These are phyloP conservation scores for Drosophila prolongata DNA, from an alignment of 2,888 invertebrate genomes.

Conservation along the genomic window DNA sequence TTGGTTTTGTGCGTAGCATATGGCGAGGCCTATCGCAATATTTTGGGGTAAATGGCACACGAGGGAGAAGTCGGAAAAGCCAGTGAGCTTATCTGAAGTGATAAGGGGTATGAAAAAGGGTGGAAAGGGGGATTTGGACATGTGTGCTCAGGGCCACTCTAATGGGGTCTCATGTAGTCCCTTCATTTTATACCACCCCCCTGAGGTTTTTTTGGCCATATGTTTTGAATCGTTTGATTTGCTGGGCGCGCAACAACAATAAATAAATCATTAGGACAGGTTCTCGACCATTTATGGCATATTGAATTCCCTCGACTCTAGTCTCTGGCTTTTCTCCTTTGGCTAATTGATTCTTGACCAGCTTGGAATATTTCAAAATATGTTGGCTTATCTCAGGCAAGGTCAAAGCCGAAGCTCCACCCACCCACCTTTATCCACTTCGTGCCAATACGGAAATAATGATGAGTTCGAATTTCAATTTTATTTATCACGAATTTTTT, in stretches of 20 bases:
- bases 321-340: neutral
- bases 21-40: conserved; percentile 31
- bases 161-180: conserved; percentile 35
- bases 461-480: conserved; percentile 45
- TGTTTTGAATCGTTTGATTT: conserved; percentile 11
- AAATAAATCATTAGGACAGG: conserved; percentile 68
- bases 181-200: neutral
- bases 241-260: conserved; percentile 24
- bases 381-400: conserved; percentile 18
- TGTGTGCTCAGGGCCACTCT: conserved; percentile 66
- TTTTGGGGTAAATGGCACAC: conserved; percentile 29
- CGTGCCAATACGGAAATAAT: conserved; percentile 37
- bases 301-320: conserved; percentile 2
- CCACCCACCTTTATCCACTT: conserved; percentile 5
- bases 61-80: conserved; percentile 9
- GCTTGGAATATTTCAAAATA: conserved; percentile 15
- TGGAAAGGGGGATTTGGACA: conserved; percentile 45
- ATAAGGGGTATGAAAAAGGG: conserved; percentile 10
- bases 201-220: conserved; percentile 15
- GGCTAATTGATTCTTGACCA: conserved; percentile 31
- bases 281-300: conserved; percentile 24
- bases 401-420: conserved; percentile 10
- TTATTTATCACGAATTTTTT: conserved; percentile 57
- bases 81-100: conserved; percentile 54
- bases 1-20: conserved; percentile 33